These are phyloP conservation scores for Nannobrachium achirus DNA, from an alignment of 2,113 vertebrate genomes.

Conservation along the genomic window DNA sequence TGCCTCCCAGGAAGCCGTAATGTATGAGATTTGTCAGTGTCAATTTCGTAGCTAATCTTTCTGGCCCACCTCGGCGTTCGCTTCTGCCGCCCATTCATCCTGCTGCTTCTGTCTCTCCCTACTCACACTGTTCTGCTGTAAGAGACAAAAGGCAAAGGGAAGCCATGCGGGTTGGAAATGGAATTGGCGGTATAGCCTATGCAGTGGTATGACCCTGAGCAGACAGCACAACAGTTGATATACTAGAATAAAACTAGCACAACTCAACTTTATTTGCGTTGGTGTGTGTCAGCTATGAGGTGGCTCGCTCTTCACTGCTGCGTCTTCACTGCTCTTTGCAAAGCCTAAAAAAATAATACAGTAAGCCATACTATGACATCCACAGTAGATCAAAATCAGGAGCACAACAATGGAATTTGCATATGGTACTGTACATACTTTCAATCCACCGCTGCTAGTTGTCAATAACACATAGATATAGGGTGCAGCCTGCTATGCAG, in stretches of 20 bases:
- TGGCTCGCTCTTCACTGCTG: background rate
- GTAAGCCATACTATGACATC: background rate
- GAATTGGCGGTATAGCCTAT: constrained; percentile 11
- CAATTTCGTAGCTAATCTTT: constrained; percentile 83
- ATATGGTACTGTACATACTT: no score
- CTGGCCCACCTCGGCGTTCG: constrained; percentile 70
- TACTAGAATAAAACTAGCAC: constrained; percentile 8
- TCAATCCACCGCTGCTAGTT: no score
- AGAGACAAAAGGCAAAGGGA: constrained; percentile 14
- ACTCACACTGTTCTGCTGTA: constrained; percentile 7
- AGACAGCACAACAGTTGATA: constrained; percentile 13
- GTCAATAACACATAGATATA: no score
- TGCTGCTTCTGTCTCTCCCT: constrained; percentile 46
- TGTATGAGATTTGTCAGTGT: constrained; percentile 87
- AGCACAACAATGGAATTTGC: background rate
- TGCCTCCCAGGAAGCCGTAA: constrained; percentile 81
- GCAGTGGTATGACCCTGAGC: constrained; percentile 25
- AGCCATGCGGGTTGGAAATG: constrained; percentile 12
- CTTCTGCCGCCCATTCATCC: constrained; percentile 71
- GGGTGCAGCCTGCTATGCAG: no score
- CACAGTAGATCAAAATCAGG: background rate
- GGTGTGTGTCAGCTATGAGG: background rate
- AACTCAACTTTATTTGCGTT: background rate
- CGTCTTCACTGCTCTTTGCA: background rate
- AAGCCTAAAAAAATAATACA: background rate